Percentiles rank a stretch among this genome's conserved stretches.
phyloP scores from a whole-genome alignment of 1,140 invertebrate genomes.

The Ceratoteleas bidentatus region DNA sequence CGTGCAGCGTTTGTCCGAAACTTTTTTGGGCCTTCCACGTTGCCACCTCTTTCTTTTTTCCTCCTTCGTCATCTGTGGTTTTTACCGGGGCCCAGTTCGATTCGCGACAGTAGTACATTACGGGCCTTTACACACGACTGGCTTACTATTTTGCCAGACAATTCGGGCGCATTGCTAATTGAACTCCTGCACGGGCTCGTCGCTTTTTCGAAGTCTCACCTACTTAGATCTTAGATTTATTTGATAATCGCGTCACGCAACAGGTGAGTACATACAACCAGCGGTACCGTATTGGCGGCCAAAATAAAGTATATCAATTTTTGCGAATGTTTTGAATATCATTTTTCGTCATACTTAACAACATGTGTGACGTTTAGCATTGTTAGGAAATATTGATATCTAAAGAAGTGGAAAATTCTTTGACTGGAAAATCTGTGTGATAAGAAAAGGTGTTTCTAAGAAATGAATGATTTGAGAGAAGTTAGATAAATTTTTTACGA shows the following conservation, averaged over 20 bases:
- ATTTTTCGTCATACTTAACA: too few relatives aligned
- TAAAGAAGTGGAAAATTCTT: too few relatives aligned
- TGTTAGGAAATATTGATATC: too few relatives aligned
- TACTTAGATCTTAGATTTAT: conserved; percentile 49
- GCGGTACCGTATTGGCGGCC: not conserved
- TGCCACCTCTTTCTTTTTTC: conserved; percentile 55
- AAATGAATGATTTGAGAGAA: too few relatives aligned
- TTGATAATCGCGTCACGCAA: conserved; percentile 56
- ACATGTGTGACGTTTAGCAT: too few relatives aligned
- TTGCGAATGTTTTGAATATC: too few relatives aligned
- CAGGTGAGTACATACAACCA: conserved; percentile 49
- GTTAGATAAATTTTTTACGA: too few relatives aligned
- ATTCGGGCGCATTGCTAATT: conserved; percentile 37
- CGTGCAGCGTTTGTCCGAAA: conserved; percentile 25
- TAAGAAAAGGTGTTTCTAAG: too few relatives aligned
- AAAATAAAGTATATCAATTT: conserved; percentile 11
- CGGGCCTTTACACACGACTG: conserved; percentile 54
- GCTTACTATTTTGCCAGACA: conserved; percentile 43
- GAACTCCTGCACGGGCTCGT: conserved; percentile 11
- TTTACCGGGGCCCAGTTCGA: conserved; percentile 61
- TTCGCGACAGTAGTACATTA: conserved; percentile 54
- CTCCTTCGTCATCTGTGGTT: conserved; percentile 48
- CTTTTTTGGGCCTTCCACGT: conserved; percentile 47
- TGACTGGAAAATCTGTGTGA: too few relatives aligned
- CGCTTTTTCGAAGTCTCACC: conserved; percentile 40